Conservation (phyloP, 2,113 vertebrate species). For the Engystomops pustulosus region DNA sequence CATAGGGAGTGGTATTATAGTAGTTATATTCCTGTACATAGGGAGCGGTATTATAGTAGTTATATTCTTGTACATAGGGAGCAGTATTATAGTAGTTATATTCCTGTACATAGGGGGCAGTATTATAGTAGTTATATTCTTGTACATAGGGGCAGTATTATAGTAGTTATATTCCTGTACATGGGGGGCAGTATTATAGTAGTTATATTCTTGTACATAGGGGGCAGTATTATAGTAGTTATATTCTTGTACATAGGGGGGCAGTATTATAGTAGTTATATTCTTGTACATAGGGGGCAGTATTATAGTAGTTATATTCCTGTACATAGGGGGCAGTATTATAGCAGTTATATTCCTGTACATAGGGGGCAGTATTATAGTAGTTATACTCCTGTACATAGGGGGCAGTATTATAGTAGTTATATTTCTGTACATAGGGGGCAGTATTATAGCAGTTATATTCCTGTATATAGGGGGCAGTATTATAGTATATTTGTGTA, state of each 20-base stretch:
- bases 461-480: not conserved
- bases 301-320: constrained; percentile 15
- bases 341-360: not conserved
- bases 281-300: constrained; percentile 4
- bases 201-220: too few species aligned
- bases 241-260: too few species aligned
- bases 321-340: not conserved
- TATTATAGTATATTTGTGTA: not conserved
- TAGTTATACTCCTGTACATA: not conserved
- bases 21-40: not conserved
- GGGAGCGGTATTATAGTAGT: not conserved
- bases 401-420: not conserved
- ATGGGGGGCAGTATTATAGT: not conserved
- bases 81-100: not conserved
- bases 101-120: not conserved
- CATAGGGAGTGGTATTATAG: not conserved
- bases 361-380: not conserved
- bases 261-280: constrained; percentile 16
- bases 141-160: not conserved
- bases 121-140: not conserved
- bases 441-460: not conserved
- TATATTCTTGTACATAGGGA: not conserved
- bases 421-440: not conserved
- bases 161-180: not conserved
- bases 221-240: too few species aligned